Evolutionary conservation across 2,888 invertebrate genomes (phyloP).

Genomic region (Campoplex nolae): DNA sequence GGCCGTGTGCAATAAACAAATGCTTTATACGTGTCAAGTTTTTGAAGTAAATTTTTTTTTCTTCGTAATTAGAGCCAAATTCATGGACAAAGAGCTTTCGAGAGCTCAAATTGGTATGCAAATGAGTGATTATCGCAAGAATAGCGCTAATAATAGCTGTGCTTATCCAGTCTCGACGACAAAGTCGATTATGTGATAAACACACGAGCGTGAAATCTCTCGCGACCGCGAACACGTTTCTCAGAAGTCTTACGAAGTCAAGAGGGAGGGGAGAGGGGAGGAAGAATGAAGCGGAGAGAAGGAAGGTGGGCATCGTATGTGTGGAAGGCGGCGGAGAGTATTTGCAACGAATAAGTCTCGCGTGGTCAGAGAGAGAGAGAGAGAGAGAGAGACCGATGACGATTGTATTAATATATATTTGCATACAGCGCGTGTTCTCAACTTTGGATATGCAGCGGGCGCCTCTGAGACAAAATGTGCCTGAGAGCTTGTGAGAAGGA

Average conservation of each 20-base stretch:
- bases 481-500: background rate
- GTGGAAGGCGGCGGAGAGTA: constrained; percentile 26
- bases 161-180: constrained; percentile 29
- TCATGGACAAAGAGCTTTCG: background rate
- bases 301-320: constrained; percentile 24
- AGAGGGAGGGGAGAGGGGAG: background rate
- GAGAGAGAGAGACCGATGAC: constrained; percentile 28
- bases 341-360: constrained; percentile 41
- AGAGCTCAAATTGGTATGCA: background rate
- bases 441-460: background rate
- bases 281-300: constrained; percentile 19
- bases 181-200: constrained; percentile 30
- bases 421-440: background rate
- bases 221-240: constrained; percentile 44
- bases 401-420: constrained; percentile 21
- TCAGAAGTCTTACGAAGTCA: constrained; percentile 55
- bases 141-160: constrained; percentile 28
- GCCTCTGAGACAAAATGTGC: background rate
- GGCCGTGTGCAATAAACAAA: background rate
- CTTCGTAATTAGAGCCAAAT: background rate
- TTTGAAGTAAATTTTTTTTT: background rate
- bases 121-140: constrained; percentile 15
- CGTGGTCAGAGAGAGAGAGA: background rate
- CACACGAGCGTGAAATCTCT: constrained; percentile 37
- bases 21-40: background rate